Evolutionary conservation across 2,888 invertebrate species (phyloP).

Genomic region (Dolomedes plantarius): DNA sequence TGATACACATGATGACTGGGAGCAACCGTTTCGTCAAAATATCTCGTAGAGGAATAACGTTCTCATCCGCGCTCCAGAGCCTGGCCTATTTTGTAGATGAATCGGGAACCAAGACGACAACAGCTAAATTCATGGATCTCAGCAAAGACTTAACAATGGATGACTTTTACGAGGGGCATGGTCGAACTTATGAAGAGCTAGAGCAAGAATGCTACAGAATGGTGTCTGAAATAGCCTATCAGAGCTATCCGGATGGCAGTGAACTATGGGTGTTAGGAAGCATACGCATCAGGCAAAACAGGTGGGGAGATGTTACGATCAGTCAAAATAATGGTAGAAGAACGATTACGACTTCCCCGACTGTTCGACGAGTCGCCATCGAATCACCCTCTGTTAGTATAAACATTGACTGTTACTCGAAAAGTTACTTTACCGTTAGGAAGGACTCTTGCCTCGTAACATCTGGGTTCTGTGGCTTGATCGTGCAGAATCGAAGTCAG

Average conservation of each 20-base stretch:
- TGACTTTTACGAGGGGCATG: conserved; percentile 88
- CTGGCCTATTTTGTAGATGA: conserved; percentile 91
- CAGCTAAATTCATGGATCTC: conserved; percentile 90
- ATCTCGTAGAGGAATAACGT: conserved; percentile 94
- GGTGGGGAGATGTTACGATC: conserved; percentile 78
- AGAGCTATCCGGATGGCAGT: conserved; percentile 81
- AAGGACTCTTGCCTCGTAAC: conserved; percentile 92
- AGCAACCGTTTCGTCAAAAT: conserved; percentile 82
- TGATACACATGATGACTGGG: conserved; percentile 76
- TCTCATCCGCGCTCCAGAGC: conserved; percentile 90
- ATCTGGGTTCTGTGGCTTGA: conserved; percentile 90
- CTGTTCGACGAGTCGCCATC: conserved; percentile 86
- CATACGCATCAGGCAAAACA: conserved; percentile 67
- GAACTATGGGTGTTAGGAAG: conserved; percentile 80
- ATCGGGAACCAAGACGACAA: conserved; percentile 91
- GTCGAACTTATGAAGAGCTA: conserved; percentile 83
- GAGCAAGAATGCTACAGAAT: conserved; percentile 83
- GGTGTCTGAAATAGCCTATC: not conserved
- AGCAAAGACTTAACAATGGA: conserved; percentile 88
- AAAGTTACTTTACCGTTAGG: conserved; percentile 81
- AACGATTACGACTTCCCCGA: conserved; percentile 88
- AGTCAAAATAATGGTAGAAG: conserved; percentile 89
- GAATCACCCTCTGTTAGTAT: conserved; percentile 91
- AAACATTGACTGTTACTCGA: conserved; percentile 87
- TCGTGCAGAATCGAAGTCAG: conserved; percentile 93